Conservation (phyloP, 2,888 invertebrate species). For the Eupeodes latifasciatus region DNA sequence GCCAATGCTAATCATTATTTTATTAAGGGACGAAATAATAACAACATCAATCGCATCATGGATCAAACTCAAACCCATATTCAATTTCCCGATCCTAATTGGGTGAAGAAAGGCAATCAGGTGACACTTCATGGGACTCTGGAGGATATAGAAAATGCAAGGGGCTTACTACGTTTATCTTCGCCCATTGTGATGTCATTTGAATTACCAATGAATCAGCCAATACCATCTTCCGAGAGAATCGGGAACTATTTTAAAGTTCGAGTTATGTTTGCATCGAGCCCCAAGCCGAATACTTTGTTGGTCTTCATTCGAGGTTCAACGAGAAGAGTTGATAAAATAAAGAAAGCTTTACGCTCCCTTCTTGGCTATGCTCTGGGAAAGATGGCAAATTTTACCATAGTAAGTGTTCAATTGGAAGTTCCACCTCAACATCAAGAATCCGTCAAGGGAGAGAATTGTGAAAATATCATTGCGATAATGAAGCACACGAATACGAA, state of each 20-base stretch:
- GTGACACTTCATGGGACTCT: conserved; percentile 97
- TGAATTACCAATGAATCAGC: conserved; percentile 93
- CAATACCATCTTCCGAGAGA: conserved; percentile 91
- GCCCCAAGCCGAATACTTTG: conserved; percentile 92
- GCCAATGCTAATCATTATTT: conserved; percentile 99
- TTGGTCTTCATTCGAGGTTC: conserved; percentile 95
- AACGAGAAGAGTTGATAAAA: conserved; percentile 93
- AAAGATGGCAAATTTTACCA: conserved; percentile 87
- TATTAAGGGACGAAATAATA: conserved; percentile 94
- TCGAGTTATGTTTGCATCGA: conserved; percentile 92
- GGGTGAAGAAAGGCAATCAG: conserved; percentile 98
- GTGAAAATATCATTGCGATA: conserved; percentile 92
- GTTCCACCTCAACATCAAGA: conserved; percentile 97
- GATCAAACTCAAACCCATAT: conserved; percentile 98
- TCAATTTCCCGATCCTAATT: conserved; percentile 99
- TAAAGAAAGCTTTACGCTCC: conserved; percentile 94
- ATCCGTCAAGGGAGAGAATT: conserved; percentile 93
- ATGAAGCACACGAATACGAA: conserved; percentile 94
- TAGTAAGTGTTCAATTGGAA: conserved; percentile 86
- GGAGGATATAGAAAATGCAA: conserved; percentile 94
- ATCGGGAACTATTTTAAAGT: conserved; percentile 95
- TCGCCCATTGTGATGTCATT: conserved; percentile 96
- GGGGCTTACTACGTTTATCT: conserved; percentile 93
- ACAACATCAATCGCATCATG: conserved; percentile 91
- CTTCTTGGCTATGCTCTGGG: conserved; percentile 91